Evolutionary conservation across 2,888 invertebrate genomes (phyloP).

Genomic region (Syritta pipiens): DNA sequence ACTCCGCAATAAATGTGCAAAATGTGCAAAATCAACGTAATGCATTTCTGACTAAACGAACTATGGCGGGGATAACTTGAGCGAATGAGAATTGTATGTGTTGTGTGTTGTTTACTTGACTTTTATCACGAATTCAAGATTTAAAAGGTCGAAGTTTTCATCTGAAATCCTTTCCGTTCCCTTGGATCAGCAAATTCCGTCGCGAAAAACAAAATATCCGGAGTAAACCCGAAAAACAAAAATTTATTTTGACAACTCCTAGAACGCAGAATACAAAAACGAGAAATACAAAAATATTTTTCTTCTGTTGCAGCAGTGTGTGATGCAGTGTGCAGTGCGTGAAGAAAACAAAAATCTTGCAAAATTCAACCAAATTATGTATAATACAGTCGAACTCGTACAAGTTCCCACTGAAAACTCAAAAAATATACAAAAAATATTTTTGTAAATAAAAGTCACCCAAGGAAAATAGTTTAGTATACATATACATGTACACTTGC

Average conservation of each 20-base stretch:
- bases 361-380: conserved; percentile 41
- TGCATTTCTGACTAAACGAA: conserved; percentile 70
- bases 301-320: conserved; percentile 61
- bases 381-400: conserved; percentile 36
- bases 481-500: conserved; percentile 65
- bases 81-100: conserved; percentile 64
- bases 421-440: conserved; percentile 51
- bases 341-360: conserved; percentile 30
- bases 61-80: conserved; percentile 73
- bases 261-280: conserved; percentile 66
- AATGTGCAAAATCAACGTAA: conserved; percentile 69
- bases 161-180: conserved; percentile 34
- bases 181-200: conserved; percentile 7
- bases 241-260: conserved; percentile 66
- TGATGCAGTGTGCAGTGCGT: conserved; percentile 56
- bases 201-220: conserved; percentile 40
- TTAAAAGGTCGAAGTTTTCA: conserved; percentile 61
- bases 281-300: conserved; percentile 63
- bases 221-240: conserved; percentile 56
- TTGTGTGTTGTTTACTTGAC: conserved; percentile 71
- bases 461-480: conserved; percentile 65
- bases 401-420: conserved; percentile 38
- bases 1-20: conserved; percentile 47
- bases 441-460: conserved; percentile 67
- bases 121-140: conserved; percentile 58